Base-by-base conservation (phyloP, 2,888 invertebrate species). In the Nesidiocoris tenuis region DNA sequence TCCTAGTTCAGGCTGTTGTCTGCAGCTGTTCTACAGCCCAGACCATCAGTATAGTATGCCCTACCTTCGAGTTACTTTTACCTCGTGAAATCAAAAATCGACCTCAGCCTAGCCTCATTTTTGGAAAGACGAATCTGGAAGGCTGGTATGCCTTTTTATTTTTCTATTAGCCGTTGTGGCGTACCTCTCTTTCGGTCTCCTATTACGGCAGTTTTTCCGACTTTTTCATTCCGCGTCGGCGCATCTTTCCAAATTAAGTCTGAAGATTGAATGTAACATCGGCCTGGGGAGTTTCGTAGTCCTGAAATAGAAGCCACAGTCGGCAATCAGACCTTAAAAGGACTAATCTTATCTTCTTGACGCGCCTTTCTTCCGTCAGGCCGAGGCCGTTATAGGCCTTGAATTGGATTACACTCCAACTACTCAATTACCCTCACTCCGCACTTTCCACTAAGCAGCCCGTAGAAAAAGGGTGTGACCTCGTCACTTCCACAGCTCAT, bases 401-500 rank as follows among this genome's bases (percentile, higher is more conserved):
- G 72, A 72, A 72, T 72, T 72, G 72, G 72, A 72, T 72, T 72
- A 72, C 55, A 54, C 59, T 39, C 67, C 72, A 54, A 72, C 72
- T 72, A 72, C 72, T 72, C 72, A 72, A 72, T 72, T 72, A 72
- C 72, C 72, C 17, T 24, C 16, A 24, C 17, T 39, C 39, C 39
- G 39, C 39, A 39, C 39, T 39, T 39, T 39, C 12, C 39, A 39
- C 39, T 39, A 39, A 39, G 39, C 39, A 39, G 39, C 39, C 72
- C 39, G n/a, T 17, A 61, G 25, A 72, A 72, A 56, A 70, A 70
- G 70, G 59, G 23, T 7, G 39, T 24, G 5, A 18, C 39, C 39
- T 25, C 24, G n/a, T 23, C 24, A 9, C 39, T 18, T 18, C 18
- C n/a, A 5, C 59, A 17, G 3, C 59, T 59, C 59, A 17, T 2